phyloP scores from a whole-genome alignment of 2,113 vertebrate genomes.

The Ailuropoda melanoleuca region DNA sequence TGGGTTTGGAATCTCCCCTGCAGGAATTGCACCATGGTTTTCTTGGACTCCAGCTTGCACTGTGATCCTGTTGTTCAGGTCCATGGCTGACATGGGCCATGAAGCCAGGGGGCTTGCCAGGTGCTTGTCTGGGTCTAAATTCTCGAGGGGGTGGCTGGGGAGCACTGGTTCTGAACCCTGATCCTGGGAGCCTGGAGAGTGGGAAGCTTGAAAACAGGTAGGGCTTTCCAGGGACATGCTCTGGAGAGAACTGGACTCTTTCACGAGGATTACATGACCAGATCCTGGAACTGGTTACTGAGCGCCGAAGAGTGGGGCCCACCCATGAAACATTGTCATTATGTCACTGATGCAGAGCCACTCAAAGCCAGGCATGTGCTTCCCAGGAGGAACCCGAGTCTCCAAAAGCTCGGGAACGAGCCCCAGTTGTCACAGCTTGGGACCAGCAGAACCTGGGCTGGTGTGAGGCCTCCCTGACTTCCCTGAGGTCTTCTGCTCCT shows the following conservation, averaged over 20 bases:
- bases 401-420: not conserved
- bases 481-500: not conserved
- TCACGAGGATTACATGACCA: not conserved
- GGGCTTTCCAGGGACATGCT: not conserved
- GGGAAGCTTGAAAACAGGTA: not conserved
- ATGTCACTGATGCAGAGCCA: accelerated
- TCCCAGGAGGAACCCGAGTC: not conserved
- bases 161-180: not conserved
- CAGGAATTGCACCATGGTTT: not conserved
- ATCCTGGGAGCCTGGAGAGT: not conserved
- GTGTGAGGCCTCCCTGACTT: not conserved
- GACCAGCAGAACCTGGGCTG: not conserved
- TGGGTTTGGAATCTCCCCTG: not conserved
- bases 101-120: too few relatives aligned
- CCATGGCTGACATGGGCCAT: not conserved
- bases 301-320: not conserved
- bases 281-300: not conserved
- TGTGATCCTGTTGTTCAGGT: not conserved
- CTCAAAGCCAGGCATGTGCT: not conserved
- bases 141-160: not conserved
- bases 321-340: not conserved
- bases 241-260: not conserved
- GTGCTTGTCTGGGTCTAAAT: not conserved
- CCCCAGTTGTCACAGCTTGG: not conserved
- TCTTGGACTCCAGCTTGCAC: not conserved